Conservation (phyloP, 2,113 vertebrate genomes). For the Phocoena sinus region DNA sequence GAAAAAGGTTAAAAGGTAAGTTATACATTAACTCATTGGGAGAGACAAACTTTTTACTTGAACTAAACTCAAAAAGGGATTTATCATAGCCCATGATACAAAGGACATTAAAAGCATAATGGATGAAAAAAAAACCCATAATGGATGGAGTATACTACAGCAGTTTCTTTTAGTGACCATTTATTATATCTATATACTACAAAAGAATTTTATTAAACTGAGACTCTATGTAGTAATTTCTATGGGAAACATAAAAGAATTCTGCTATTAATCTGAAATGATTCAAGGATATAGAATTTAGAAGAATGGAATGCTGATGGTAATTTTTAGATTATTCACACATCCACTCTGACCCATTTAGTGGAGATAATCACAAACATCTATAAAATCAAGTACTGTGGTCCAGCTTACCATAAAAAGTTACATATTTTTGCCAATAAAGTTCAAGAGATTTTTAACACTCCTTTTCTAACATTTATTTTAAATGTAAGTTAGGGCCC, state of each 20-base stretch:
- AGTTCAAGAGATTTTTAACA: neutral
- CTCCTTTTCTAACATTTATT: neutral
- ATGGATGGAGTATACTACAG: neutral
- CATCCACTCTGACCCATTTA: neutral
- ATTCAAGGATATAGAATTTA: neutral
- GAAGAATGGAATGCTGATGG: neutral
- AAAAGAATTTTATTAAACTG: neutral
- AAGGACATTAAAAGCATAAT: neutral
- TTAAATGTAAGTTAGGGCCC: neutral
- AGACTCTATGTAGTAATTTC: neutral
- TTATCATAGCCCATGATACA: neutral
- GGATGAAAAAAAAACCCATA: neutral
- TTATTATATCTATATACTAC: neutral
- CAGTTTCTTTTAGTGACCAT: neutral
- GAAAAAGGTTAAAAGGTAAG: neutral
- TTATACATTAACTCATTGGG: neutral
- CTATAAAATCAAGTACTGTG: neutral
- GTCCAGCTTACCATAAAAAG: neutral
- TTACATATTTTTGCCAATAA: neutral
- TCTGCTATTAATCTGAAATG: conserved; percentile 2
- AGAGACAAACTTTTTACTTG: conserved; percentile 25
- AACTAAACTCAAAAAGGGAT: neutral
- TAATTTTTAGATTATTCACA: conserved; percentile 17
- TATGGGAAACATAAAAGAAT: neutral
- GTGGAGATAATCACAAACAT: neutral